phyloP scores from a whole-genome alignment of 2,888 invertebrate genomes.

The Aelia acuminata region DNA sequence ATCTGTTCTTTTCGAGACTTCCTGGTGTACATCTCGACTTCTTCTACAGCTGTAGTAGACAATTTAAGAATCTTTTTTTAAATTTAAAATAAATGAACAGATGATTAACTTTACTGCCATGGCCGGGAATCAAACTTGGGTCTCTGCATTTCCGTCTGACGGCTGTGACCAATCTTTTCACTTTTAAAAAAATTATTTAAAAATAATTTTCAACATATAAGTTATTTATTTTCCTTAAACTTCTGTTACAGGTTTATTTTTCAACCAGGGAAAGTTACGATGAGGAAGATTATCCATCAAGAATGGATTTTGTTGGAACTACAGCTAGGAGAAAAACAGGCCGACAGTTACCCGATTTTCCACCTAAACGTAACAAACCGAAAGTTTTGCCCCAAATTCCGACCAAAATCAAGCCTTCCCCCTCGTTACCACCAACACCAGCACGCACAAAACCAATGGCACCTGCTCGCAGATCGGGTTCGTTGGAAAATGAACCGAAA shows the following conservation, averaged over 20 bases:
- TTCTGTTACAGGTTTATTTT: constrained; percentile 66
- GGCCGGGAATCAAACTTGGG: too few relatives aligned
- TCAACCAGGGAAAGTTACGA: constrained; percentile 68
- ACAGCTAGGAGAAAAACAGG: constrained; percentile 64
- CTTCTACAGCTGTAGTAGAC: too few relatives aligned
- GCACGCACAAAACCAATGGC: constrained; percentile 67
- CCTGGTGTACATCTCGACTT: too few relatives aligned
- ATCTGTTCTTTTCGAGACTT: too few relatives aligned
- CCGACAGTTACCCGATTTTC: constrained; percentile 67
- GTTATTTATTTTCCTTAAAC: constrained; percentile 4
- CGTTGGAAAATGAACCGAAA: constrained; percentile 59
- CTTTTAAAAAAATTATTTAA: too few relatives aligned
- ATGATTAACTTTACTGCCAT: too few relatives aligned
- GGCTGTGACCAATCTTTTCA: too few relatives aligned
- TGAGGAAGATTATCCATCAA: constrained; percentile 67
- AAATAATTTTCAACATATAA: too few relatives aligned
- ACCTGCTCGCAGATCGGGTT: constrained; percentile 62
- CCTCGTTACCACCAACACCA: constrained; percentile 73
- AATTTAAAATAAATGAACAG: too few relatives aligned
- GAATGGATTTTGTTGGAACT: constrained; percentile 63
- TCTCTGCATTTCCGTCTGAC: too few relatives aligned
- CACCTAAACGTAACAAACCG: constrained; percentile 65
- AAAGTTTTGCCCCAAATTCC: constrained; percentile 70
- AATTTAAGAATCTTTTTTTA: too few relatives aligned
- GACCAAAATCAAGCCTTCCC: constrained; percentile 69